Percentiles rank a stretch among this genome's conserved stretches.
phyloP scores from a whole-genome alignment of 2,113 vertebrate species.

The Cairina moschata region DNA sequence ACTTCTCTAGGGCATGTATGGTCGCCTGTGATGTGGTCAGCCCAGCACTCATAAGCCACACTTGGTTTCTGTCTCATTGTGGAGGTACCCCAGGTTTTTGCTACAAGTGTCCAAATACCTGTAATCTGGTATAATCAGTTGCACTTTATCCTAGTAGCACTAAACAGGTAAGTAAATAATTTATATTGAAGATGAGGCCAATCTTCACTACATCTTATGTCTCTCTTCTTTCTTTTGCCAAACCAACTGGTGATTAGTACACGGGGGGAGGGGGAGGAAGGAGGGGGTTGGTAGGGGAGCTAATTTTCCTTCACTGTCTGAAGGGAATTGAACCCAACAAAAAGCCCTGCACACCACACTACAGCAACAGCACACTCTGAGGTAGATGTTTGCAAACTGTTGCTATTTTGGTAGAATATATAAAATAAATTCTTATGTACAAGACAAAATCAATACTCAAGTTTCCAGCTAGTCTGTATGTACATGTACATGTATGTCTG shows the following conservation, averaged over 20 bases:
- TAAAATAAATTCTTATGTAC: neutral
- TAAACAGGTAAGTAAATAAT: neutral
- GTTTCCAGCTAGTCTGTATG: neutral
- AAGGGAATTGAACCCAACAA: neutral
- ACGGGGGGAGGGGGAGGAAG: neutral
- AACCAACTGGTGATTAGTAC: neutral
- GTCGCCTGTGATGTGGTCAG: neutral
- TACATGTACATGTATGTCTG: neutral
- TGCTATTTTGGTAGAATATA: neutral
- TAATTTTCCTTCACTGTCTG: neutral
- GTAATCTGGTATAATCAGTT: neutral
- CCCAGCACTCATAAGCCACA: neutral
- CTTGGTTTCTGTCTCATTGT: neutral
- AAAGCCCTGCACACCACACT: neutral
- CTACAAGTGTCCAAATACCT: neutral
- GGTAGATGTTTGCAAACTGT: neutral
- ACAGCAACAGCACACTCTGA: neutral
- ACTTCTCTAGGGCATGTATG: neutral
- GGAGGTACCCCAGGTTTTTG: neutral
- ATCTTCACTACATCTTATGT: neutral
- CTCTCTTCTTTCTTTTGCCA: fast-evolving
- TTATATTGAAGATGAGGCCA: neutral
- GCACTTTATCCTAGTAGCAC: neutral
- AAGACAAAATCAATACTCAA: neutral
- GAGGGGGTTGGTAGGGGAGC: neutral